A percentile compares a stretch with the other conserved stretches of the same genome.
Conservation (phyloP, 2,888 invertebrate genomes). For the Cistogaster globosa region DNA sequence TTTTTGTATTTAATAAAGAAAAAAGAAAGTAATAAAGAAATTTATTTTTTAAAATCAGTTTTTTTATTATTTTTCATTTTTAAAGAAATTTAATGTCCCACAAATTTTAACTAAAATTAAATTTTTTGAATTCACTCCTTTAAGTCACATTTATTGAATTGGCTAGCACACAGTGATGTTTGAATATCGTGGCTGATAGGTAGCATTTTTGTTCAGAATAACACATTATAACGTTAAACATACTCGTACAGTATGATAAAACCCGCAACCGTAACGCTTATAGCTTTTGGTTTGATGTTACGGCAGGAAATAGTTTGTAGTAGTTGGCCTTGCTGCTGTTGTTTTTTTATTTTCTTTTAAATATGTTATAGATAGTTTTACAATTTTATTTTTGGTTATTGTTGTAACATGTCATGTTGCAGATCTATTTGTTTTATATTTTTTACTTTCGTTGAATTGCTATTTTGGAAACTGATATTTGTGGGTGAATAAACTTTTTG, state of each 20-base stretch:
- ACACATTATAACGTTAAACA: conserved; percentile 67
- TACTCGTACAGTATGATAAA: conserved; percentile 54
- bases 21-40: too few relatives aligned
- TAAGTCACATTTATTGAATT: not conserved
- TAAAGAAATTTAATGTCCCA: too few relatives aligned
- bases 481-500: conserved; percentile 75
- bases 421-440: conserved; percentile 54
- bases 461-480: conserved; percentile 66
- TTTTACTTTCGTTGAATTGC: conserved; percentile 21
- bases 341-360: not conserved
- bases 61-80: too few relatives aligned
- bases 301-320: conserved; percentile 59
- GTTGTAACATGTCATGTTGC: conserved; percentile 55
- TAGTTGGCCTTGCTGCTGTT: conserved; percentile 17
- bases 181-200: conserved; percentile 3
- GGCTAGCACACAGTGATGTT: not conserved
- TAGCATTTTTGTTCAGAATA: conserved; percentile 48
- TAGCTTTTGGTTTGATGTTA: conserved; percentile 56
- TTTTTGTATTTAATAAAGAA: too few relatives aligned
- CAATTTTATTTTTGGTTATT: conserved; percentile 21
- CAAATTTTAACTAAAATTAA: too few relatives aligned
- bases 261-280: conserved; percentile 65
- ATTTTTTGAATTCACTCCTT: conserved; percentile 37
- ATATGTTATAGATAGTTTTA: conserved; percentile 45
- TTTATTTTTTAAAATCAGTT: too few relatives aligned